Percentiles rank a stretch among this genome's conserved stretches.
Conservation (phyloP, 2,797 vertebrate genomes). For the Myripristis murdjan region DNA sequence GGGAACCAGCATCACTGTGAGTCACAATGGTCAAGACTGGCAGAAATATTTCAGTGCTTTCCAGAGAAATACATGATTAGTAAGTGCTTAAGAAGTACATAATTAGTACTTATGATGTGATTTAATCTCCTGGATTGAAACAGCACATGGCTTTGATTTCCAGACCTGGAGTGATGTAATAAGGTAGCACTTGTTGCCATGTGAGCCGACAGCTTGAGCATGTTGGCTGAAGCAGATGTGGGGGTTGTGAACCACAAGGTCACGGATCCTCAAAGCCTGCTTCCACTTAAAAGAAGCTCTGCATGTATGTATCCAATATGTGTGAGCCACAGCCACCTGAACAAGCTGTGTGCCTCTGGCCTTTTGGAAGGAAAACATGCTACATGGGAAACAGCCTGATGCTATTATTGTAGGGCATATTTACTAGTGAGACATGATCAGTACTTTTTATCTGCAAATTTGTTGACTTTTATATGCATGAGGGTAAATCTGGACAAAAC, state of each 20-base stretch:
- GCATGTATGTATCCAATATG: slow-evolving; percentile 2
- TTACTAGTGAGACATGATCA: neutral
- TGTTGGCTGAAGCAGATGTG: neutral
- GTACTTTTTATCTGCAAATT: neutral
- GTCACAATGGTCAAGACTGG: neutral
- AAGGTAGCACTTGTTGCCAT: neutral
- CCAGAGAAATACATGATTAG: no score
- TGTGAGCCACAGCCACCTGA: slow-evolving; percentile 4
- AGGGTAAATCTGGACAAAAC: neutral
- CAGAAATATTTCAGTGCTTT: no score
- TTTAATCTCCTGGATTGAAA: no score
- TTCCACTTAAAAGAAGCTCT: slow-evolving; percentile 9
- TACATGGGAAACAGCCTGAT: neutral
- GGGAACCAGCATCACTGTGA: neutral
- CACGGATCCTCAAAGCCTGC: slow-evolving; percentile 12
- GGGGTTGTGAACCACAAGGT: slow-evolving; percentile 24
- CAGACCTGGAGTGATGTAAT: neutral
- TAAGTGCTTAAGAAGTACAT: no score
- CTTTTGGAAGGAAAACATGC: no score
- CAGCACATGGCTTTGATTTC: neutral
- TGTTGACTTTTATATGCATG: neutral
- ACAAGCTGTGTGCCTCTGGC: no score
- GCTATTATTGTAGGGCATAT: neutral
- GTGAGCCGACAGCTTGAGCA: neutral
- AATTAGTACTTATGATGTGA: no score